Evolutionary conservation across 2,797 vertebrate genomes (phyloP).

Genomic region (Neoniphon sammara): DNA sequence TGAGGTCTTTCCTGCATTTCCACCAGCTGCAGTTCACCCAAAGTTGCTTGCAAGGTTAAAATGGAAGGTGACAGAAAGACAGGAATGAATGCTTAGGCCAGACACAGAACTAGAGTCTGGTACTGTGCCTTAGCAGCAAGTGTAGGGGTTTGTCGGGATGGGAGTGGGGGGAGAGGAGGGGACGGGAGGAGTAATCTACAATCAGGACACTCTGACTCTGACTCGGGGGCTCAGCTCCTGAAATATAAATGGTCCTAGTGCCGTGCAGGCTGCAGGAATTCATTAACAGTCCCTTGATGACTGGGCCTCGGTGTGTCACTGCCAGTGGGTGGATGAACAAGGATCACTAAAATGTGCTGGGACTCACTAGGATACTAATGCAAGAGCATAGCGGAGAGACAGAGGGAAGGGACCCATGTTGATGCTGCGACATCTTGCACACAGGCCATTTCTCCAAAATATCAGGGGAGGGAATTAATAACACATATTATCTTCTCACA

Average conservation of each 20-base stretch:
- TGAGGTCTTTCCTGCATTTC: slow-evolving; percentile 20
- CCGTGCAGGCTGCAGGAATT: slow-evolving; percentile 51
- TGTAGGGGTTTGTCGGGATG: slow-evolving; percentile 3
- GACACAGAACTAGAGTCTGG: slow-evolving; percentile 22
- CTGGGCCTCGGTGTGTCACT: not conserved
- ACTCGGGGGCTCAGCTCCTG: slow-evolving; percentile 45
- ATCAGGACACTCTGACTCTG: slow-evolving; percentile 48
- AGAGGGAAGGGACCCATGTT: not conserved
- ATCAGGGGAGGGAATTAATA: not conserved
- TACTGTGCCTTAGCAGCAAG: slow-evolving; percentile 22
- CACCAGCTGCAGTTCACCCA: slow-evolving; percentile 18
- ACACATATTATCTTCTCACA: not conserved
- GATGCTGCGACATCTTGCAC: not conserved
- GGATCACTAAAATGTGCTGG: not conserved
- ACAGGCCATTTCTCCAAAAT: slow-evolving; percentile 13
- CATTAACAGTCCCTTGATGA: slow-evolving; percentile 67
- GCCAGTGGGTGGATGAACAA: too few species aligned
- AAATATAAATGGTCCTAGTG: slow-evolving; percentile 76
- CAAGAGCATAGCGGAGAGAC: slow-evolving; percentile 25
- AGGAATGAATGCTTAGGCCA: slow-evolving; percentile 40
- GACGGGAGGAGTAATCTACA: slow-evolving; percentile 5
- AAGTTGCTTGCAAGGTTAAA: not conserved
- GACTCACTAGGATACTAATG: slow-evolving; percentile 17
- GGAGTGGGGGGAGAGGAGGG: slow-evolving; percentile 23
- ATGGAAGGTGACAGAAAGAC: not conserved